Percentiles rank a stretch among this genome's conserved stretches.
Evolutionary conservation across 2,113 vertebrate species (phyloP).

Genomic region (Anolis carolinensis): DNA sequence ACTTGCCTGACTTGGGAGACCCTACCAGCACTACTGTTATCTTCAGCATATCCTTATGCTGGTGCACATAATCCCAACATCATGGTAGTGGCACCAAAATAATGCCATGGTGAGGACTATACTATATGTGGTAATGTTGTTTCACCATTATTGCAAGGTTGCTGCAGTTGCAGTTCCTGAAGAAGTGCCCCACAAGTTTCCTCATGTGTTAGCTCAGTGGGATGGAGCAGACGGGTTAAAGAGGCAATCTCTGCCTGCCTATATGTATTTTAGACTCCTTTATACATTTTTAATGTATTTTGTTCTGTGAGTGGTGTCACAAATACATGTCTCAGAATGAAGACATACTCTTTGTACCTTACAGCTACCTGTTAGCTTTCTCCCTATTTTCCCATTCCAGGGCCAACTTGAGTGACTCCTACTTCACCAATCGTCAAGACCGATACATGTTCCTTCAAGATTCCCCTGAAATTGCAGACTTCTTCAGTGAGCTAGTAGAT

Average conservation of each 20-base stretch:
- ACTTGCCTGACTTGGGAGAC: too few relatives aligned
- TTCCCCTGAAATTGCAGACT: conserved; percentile 89
- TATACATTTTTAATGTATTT: background rate
- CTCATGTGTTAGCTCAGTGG: background rate
- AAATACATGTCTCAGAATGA: background rate
- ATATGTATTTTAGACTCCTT: background rate
- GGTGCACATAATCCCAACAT: too few relatives aligned
- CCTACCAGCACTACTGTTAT: too few relatives aligned
- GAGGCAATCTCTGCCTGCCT: background rate
- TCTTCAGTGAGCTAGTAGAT: conserved; percentile 90
- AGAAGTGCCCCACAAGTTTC: background rate
- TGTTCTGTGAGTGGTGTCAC: background rate
- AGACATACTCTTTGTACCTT: background rate
- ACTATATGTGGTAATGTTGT: background rate
- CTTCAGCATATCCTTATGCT: too few relatives aligned
- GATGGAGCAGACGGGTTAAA: background rate
- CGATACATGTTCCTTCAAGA: conserved; percentile 93
- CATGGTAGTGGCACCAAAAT: too few relatives aligned
- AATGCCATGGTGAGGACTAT: too few relatives aligned
- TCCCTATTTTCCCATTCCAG: conserved; percentile 65
- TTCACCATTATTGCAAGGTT: background rate
- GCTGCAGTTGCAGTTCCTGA: background rate
- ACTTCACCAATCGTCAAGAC: conserved; percentile 98
- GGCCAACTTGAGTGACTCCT: conserved; percentile 96
- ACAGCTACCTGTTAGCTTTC: background rate